Evolutionary conservation across 2,888 invertebrate species (phyloP).

Genomic region (Ecliptopera silaceata): DNA sequence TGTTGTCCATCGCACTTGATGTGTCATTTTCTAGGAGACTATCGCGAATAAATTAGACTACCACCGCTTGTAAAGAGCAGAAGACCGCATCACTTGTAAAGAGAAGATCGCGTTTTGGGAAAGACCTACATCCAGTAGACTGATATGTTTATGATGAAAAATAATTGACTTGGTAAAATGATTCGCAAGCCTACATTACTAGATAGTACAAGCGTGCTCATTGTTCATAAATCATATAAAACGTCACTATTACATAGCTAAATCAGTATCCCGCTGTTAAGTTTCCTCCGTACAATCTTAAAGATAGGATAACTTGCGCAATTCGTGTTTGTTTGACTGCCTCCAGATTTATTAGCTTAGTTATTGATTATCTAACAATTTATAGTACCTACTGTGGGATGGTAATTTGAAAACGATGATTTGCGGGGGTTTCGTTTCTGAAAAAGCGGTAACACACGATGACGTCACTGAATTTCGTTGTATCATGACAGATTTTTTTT

Average conservation of each 20-base stretch:
- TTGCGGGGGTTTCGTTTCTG: not conserved
- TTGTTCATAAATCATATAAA: constrained; percentile 69
- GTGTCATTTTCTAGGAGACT: too few species aligned
- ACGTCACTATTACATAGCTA: constrained; percentile 64
- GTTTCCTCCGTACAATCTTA: constrained; percentile 41
- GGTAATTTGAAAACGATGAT: constrained; percentile 21
- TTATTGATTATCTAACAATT: constrained; percentile 35
- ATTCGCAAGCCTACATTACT: constrained; percentile 33
- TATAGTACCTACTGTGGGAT: constrained; percentile 15
- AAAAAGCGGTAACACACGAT: not conserved
- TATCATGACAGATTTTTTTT: too few species aligned
- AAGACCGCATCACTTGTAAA: too few species aligned
- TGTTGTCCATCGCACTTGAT: too few species aligned
- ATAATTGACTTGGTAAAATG: too few species aligned
- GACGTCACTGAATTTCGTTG: too few species aligned
- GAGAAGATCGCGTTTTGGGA: too few species aligned
- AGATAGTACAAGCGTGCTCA: constrained; percentile 54
- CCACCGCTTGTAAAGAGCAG: too few species aligned
- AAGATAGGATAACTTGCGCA: constrained; percentile 46
- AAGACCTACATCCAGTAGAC: too few species aligned
- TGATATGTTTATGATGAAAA: too few species aligned
- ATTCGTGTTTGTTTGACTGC: constrained; percentile 38
- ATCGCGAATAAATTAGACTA: too few species aligned
- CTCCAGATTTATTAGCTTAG: constrained; percentile 32
- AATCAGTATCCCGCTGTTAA: constrained; percentile 48